Base-by-base conservation (phyloP, 30 jellyfish, hydroid and myxozoan genomes). In the Turritopsis dohrnii region DNA sequence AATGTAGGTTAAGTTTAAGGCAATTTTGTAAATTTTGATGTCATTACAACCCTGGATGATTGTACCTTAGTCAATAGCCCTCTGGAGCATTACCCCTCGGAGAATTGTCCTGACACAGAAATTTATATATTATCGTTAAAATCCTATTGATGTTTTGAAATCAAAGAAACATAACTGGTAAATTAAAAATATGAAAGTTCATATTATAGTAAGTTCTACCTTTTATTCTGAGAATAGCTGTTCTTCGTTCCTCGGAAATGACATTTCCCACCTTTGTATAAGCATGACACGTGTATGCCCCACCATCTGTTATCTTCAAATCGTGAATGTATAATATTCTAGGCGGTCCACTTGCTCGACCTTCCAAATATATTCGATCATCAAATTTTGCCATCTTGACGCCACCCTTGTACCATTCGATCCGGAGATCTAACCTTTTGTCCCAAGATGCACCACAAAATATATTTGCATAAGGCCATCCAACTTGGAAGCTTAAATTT, bases 391-490 rank as follows among this genome's bases (percentile, higher is more conserved):
- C 88, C 84, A 93, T 93, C 18, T 80, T 81, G 28, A 84, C 92
- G 8, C 98, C 98, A 25, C 86, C 98, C 73, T 93, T 93, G 79
- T 77, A 87, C 98, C 98, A 93, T 27, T 93, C 97, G 71, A 93
- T 88, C 20, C 91, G 88, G 26, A 93, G 88, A 79, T 93, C 97
- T 72, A 93, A 88, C 24, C 75, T 79, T 41, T 82, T 82, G 77
- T 93, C 98, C 83, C 94, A 88, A 8, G 90, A 31, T 3, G 96
- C 96, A 82, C 94, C 93, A 87, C 98, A 93, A 53, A 88, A 54
- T 52, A 93, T 71, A 22, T 71, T 84, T 8, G 79, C 79, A 52
- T 82, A 88, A 0, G 80, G 18, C 30, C 95, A 95, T 22, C 81
- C 88, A 65, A 89, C 52, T 22, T 80, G 74, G 1, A 71, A 71